A percentile compares a stretch with the other conserved stretches of the same genome.
phyloP scores from a whole-genome alignment of 2,888 invertebrate species.

The Antitype chi region DNA sequence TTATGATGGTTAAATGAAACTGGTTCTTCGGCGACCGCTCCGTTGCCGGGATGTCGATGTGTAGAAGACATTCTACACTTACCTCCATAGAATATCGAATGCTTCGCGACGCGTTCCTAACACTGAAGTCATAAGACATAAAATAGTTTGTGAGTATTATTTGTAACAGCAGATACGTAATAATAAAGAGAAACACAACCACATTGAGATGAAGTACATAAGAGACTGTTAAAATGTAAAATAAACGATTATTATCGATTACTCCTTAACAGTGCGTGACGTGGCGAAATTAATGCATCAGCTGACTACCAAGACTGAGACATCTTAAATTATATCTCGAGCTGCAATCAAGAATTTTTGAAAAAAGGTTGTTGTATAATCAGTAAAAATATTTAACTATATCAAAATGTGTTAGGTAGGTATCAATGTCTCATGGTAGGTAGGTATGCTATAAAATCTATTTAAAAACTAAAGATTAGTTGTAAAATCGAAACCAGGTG shows the following conservation, averaged over 20 bases:
- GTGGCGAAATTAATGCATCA: constrained; percentile 36
- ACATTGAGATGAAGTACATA: constrained; percentile 57
- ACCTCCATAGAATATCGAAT: constrained; percentile 66
- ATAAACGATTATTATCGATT: constrained; percentile 49
- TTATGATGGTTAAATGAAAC: constrained; percentile 90
- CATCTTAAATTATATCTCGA: constrained; percentile 2
- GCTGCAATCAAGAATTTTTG: constrained; percentile 3
- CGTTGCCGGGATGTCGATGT: constrained; percentile 80
- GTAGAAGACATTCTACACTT: constrained; percentile 76
- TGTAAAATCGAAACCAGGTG: constrained; percentile 58
- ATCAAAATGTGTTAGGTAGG: not conserved
- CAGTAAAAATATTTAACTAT: constrained; percentile 6
- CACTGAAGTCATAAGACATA: constrained; percentile 58
- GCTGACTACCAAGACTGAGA: constrained; percentile 18
- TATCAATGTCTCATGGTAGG: constrained; percentile 4
- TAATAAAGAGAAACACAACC: constrained; percentile 64
- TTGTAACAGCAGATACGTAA: constrained; percentile 48
- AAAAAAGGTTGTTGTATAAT: not conserved
- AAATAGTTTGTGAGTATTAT: constrained; percentile 53
- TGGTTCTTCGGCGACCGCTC: constrained; percentile 83
- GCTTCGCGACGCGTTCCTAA: constrained; percentile 57
- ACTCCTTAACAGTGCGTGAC: constrained; percentile 25
- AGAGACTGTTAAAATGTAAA: constrained; percentile 57
- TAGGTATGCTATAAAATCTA: constrained; percentile 18
- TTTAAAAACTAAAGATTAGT: constrained; percentile 37